These are phyloP conservation scores for Bibio marci DNA, from an alignment of 2,888 invertebrate genomes.

Conservation along the genomic window DNA sequence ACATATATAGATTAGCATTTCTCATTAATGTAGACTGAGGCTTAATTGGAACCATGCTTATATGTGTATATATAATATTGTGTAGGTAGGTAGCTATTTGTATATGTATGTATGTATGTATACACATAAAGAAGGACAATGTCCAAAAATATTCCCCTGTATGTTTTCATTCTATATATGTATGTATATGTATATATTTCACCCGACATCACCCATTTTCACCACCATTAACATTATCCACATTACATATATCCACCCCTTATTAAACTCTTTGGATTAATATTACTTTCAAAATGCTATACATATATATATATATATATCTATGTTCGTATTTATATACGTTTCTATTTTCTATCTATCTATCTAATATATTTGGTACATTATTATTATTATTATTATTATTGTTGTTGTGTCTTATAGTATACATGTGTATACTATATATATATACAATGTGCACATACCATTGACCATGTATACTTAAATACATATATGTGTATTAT, in stretches of 20 bases:
- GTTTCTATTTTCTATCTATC: neutral
- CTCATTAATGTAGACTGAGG: conserved; percentile 17
- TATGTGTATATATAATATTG: neutral
- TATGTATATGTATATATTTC: neutral
- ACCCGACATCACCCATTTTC: too few relatives aligned
- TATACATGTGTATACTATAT: too few relatives aligned
- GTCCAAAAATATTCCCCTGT: neutral
- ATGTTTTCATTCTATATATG: neutral
- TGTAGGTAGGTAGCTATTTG: neutral
- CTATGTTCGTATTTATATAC: too few relatives aligned
- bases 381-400: too few relatives aligned
- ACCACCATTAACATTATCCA: too few relatives aligned
- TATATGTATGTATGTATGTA: neutral
- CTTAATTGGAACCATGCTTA: conserved; percentile 14
- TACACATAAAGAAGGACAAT: neutral
- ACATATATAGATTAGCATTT: conserved; percentile 15
- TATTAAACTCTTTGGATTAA: neutral
- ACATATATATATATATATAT: too few relatives aligned
- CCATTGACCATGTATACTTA: too few relatives aligned
- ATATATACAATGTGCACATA: too few relatives aligned
- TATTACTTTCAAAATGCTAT: neutral
- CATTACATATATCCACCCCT: neutral
- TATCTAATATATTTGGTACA: neutral
- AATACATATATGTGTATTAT: too few relatives aligned
- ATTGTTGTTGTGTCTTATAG: too few relatives aligned